Conservation (phyloP, 2,797 vertebrate species). For the Percopsis omiscomaycus region DNA sequence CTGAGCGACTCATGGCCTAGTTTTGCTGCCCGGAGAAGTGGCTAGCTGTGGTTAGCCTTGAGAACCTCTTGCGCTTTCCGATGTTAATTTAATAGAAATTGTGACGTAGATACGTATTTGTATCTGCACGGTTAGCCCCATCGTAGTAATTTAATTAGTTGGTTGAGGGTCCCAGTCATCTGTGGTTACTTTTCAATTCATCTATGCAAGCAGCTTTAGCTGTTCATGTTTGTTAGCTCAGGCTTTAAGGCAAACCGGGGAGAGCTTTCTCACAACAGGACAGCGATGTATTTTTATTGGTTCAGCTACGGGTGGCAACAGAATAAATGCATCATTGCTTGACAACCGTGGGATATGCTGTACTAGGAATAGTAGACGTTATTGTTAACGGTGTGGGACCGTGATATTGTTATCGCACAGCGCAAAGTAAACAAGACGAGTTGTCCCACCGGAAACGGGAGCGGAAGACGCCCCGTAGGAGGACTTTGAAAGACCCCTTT, state of each 20-base stretch:
- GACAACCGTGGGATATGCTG: background rate
- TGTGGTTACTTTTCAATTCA: background rate
- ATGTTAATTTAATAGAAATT: background rate
- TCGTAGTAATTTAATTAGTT: background rate
- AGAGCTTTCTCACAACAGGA: constrained; percentile 11
- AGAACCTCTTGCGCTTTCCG: background rate
- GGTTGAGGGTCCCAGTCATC: background rate
- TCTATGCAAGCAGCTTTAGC: constrained; percentile 21
- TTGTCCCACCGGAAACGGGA: constrained; percentile 57
- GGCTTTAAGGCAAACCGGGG: background rate
- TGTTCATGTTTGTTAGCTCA: constrained; percentile 38
- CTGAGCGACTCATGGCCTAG: constrained; percentile 64
- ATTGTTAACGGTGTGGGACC: background rate
- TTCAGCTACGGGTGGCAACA: background rate
- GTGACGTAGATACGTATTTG: background rate
- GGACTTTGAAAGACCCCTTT: constrained; percentile 63
- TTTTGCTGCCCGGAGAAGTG: constrained; percentile 31
- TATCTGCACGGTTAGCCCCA: background rate
- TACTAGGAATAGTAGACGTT: too few relatives aligned
- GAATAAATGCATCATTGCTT: background rate
- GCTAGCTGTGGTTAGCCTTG: constrained; percentile 8
- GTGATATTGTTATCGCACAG: constrained; percentile 37
- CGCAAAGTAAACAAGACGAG: constrained; percentile 60
- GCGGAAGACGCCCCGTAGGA: constrained; percentile 68
- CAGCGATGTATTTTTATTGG: background rate